Evolutionary conservation across 2,797 vertebrate genomes (phyloP).

Genomic region (Rhabdophis nuchalis): DNA sequence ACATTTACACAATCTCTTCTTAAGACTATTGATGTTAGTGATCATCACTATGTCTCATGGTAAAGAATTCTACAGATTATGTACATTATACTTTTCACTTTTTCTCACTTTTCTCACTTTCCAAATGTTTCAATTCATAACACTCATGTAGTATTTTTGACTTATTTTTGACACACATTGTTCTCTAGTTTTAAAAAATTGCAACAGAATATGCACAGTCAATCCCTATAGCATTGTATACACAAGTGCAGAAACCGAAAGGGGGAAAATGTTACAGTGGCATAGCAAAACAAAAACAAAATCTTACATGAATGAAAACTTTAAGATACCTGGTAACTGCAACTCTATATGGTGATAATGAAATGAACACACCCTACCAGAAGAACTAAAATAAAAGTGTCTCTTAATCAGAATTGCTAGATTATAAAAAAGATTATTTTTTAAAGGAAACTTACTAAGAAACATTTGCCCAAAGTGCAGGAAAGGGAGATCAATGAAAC

Average conservation of each 20-base stretch:
- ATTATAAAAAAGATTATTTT: background rate
- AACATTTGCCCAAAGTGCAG: background rate
- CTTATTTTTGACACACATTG: background rate
- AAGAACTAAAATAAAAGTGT: background rate
- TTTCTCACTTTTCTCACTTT: background rate
- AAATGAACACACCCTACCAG: background rate
- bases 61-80: background rate
- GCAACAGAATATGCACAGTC: background rate
- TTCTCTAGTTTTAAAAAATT: background rate
- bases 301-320: background rate
- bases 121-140: background rate
- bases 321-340: background rate
- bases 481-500: background rate
- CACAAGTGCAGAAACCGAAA: background rate
- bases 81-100: background rate
- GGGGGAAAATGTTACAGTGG: background rate
- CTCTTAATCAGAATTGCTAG: background rate
- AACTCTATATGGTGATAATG: background rate
- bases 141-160: background rate
- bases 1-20: background rate
- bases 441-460: background rate
- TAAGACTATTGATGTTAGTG: background rate
- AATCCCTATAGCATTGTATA: background rate
- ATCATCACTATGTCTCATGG: background rate
- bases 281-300: background rate